Evolutionary conservation across 2,888 invertebrate species (phyloP), one percentile per base, ranked within the genome.

Genomic region (Steromphala cineraria): DNA sequence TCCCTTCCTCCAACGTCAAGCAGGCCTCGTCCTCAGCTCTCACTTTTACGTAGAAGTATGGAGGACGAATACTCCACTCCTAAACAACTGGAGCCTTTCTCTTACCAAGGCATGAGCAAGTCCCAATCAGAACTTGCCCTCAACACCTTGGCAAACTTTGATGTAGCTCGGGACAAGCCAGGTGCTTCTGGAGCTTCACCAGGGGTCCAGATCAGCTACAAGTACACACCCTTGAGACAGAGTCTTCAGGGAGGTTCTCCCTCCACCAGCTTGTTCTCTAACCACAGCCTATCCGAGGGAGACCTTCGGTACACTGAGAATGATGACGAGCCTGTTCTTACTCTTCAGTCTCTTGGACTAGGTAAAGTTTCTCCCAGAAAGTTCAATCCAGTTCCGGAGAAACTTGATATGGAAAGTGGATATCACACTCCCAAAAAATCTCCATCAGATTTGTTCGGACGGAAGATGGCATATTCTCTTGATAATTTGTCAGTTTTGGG

Each of bases 321-420:
- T 40, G 79, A 82, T 13, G 46, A 46, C 46, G 80, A 82, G 15
- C 82, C 82, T 74, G 81, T 84, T 2, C 81, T 82, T 53, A 82
- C 81, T 46, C 78, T 84, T 0, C 80, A 84, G 21, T 75, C 80
- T 28, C 24, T 83, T n/a, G 85, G 85, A 46, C 67, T 85, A 3
- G 83, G 82, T 15, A 52, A 78, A 21, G 71, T 52, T 10, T 83
- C 85, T 13, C 85, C 85, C 13, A 36, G 83, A 13, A 85, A 85
- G 78, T 85, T 78, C 62, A 85, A 85, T 67, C 85, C 85, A 3
- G 81, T 81, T 53, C 85, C 85, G 7, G 88, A 88, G 82, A 83
- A 83, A 62, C 83, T 86, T 8, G 52, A 75, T 19, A 62, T 24
- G 24, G 62, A 62, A 10, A 62, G 62, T 62, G 62, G 62, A 62